These are phyloP conservation scores for Ornithorhynchus anatinus DNA, from an alignment of 2,113 vertebrate species.

Conservation along the genomic window DNA sequence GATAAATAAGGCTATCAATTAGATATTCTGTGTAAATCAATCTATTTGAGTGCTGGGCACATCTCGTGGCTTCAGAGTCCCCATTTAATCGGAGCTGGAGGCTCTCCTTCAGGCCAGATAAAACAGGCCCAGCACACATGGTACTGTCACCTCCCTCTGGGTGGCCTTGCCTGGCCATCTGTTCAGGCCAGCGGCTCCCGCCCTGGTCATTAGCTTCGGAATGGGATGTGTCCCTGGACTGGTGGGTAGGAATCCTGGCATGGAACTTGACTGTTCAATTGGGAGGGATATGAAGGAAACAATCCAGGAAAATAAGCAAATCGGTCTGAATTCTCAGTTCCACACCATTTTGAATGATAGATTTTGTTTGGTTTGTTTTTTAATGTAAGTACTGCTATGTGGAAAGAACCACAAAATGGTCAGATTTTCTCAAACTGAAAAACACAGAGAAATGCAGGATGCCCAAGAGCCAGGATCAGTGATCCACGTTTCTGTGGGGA, in stretches of 20 bases:
- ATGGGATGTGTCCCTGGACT: not conserved
- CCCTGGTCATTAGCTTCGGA: constrained; percentile 12
- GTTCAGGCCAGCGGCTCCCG: constrained; percentile 58
- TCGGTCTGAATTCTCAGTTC: too few relatives aligned
- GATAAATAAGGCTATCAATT: constrained; percentile 71
- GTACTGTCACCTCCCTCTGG: constrained; percentile 57
- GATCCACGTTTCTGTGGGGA: too few relatives aligned
- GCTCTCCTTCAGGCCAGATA: constrained; percentile 51
- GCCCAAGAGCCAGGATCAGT: too few relatives aligned
- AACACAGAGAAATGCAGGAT: too few relatives aligned
- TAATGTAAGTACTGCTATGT: too few relatives aligned
- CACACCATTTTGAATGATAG: too few relatives aligned
- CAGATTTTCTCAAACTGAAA: too few relatives aligned
- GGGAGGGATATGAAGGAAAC: too few relatives aligned
- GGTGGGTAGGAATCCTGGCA: not conserved
- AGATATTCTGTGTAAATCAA: constrained; percentile 71
- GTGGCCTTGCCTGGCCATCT: constrained; percentile 67
- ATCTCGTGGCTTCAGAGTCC: constrained; percentile 57
- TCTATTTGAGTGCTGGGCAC: constrained; percentile 73
- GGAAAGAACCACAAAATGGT: too few relatives aligned
- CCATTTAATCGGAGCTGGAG: constrained; percentile 57
- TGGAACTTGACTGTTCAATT: too few relatives aligned
- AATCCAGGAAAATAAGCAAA: too few relatives aligned
- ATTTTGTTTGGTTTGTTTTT: too few relatives aligned
- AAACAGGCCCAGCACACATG: constrained; percentile 56